These are phyloP conservation scores for Anguilla megastoma DNA, from an alignment of 2,797 vertebrate species.

Conservation along the genomic window DNA sequence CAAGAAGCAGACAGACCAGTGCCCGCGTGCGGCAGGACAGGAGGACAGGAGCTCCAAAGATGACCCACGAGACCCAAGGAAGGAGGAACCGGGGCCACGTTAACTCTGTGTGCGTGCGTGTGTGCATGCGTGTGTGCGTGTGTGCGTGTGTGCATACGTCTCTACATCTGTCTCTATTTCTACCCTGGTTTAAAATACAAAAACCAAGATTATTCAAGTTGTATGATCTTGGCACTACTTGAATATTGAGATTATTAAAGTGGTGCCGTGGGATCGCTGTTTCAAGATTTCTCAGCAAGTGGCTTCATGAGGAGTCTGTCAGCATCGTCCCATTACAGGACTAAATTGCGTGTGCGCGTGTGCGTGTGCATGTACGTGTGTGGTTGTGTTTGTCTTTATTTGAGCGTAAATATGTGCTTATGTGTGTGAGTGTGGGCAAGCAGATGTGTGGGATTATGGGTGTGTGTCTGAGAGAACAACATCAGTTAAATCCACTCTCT, in stretches of 20 bases:
- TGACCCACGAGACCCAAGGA: not conserved
- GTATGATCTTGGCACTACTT: not conserved
- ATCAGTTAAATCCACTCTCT: not conserved
- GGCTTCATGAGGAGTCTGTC: conserved; percentile 49
- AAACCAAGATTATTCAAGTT: too few species aligned
- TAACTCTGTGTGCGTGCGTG: not conserved
- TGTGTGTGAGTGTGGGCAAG: not conserved
- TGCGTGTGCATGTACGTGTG: not conserved
- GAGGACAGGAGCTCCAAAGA: not conserved
- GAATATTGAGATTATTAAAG: not conserved
- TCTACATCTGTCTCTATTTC: not conserved
- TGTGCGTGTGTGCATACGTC: not conserved
- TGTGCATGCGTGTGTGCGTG: not conserved
- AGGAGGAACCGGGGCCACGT: not conserved
- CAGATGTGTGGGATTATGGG: not conserved
- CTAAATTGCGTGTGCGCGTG: not conserved
- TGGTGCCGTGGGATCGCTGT: conserved; percentile 54
- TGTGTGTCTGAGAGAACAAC: not conserved
- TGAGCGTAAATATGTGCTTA: not conserved
- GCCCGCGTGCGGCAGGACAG: not conserved
- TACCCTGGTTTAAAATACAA: not conserved
- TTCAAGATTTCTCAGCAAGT: conserved; percentile 63
- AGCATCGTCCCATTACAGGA: not conserved
- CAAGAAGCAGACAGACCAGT: not conserved
- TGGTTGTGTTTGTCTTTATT: not conserved